Percentiles rank a stretch among this genome's conserved stretches.
These are phyloP conservation scores for Lithophane socia DNA, from an alignment of 2,888 invertebrate genomes.

Conservation along the genomic window DNA sequence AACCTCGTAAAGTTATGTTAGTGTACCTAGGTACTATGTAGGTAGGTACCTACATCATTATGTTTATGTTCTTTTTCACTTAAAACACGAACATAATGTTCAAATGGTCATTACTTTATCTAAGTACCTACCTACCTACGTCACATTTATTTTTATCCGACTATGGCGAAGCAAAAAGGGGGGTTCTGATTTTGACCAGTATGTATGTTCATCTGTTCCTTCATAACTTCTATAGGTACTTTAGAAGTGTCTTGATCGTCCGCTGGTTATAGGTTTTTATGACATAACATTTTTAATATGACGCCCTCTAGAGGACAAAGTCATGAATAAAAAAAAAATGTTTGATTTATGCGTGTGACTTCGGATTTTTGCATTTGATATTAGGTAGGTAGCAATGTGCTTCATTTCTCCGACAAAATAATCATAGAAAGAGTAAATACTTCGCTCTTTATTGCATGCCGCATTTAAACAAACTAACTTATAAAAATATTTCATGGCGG, in stretches of 20 bases:
- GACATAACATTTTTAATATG: too few relatives aligned
- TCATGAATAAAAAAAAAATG: too few relatives aligned
- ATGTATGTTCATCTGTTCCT: too few relatives aligned
- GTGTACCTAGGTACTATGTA: background rate
- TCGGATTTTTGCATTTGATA: background rate
- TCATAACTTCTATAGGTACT: too few relatives aligned
- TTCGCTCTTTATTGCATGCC: too few relatives aligned
- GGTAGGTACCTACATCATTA: background rate
- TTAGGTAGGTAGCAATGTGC: background rate
- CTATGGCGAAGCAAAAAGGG: too few relatives aligned
- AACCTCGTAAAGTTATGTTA: slow-evolving; percentile 32
- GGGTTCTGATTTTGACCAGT: too few relatives aligned
- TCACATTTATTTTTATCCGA: background rate
- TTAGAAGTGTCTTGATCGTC: too few relatives aligned
- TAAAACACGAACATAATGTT: slow-evolving; percentile 8
- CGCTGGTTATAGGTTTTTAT: too few relatives aligned
- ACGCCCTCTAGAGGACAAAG: too few relatives aligned
- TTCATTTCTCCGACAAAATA: slow-evolving; percentile 1
- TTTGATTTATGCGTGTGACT: too few relatives aligned
- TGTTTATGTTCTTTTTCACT: slow-evolving; percentile 32
- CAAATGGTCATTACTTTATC: background rate
- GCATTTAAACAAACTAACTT: background rate
- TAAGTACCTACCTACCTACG: too few relatives aligned
- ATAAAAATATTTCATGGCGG: background rate
- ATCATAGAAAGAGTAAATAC: background rate